Evolutionary conservation across 2,113 vertebrate species (phyloP), one percentile per base, ranked within the genome.

Genomic region (Albula goreensis): DNA sequence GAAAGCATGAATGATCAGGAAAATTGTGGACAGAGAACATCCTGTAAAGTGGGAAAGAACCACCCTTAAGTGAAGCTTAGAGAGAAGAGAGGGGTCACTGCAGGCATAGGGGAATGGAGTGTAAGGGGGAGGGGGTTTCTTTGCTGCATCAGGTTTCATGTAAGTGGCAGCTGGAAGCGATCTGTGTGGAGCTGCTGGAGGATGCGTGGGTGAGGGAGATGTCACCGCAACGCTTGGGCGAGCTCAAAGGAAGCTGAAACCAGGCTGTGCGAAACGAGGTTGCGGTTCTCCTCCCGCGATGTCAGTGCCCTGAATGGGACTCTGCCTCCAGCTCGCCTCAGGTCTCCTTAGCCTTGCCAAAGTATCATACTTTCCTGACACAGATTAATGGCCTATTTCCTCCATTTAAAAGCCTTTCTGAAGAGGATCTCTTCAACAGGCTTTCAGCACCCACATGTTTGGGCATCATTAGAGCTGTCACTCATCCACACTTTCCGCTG

Each of bases 371-470:
- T 60, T 63, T 31, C 8, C 74, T 85, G 77, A 85, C 52, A 49
- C 17, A 85, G 84, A 85, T 57, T 10, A 56, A 85, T 60, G 77
- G 77, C 77, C 51, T 7, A 17, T 56, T 31, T 85, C 74, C 84
- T 57, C 31, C 0, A 50, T 48, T 74, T 53, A n/a, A 4, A 74
- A 51, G 50, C 25, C 31, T 56, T 22, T 5, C 19, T 17, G 13
- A 53, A 49, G 17, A 78, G n/a, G 3, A 49, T 74, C 31, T 15
- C 31, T 6, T 25, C 9, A 25, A 22, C 5, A n/a, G n/a, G 48
- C n/a, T 51, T 41, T 79, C 83, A 15, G 53, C 84, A 25, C 41
- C 50, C 41, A n/a, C 52, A 31, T 85, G 5, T 25, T 53, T 53
- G n/a, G 52, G 11, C 12, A 1, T 31, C 52, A 81, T 31, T 56